Evolutionary conservation across 2,888 invertebrate species (phyloP), one percentile per base, ranked within the genome.

Genomic region (Apodemia mormo): DNA sequence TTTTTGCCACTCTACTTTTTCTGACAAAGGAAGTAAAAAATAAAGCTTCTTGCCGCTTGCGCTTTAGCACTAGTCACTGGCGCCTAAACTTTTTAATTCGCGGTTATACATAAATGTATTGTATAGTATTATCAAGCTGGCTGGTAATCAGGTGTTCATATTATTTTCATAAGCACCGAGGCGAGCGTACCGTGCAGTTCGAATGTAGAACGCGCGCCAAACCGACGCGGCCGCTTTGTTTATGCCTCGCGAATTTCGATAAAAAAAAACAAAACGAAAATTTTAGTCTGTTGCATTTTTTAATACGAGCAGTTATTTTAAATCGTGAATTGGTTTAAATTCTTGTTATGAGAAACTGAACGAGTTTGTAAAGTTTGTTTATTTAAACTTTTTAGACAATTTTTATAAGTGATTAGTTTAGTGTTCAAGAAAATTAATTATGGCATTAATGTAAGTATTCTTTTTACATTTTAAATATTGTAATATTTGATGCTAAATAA

Each of bases 161-260:
- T 40, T 61, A 61, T 61, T 33, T 61, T 61, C 61, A 61, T 61
- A 61, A 61, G 33, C 61, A 33, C 33, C 12, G 61, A 61, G 33
- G 30, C 30, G 33, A 61, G 33, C 30, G 30, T 10, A 61, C 61
- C 33, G 61, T 61, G 75, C 85, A 90, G 89, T 90, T 67, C 74
- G 72, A 75, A 77, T 77, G 77, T 79, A 81, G 75, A 81, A 75
- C 76, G 75, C 82, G 72, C 68, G 72, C 75, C 29, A 74, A 74
- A 69, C 76, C 76, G 80, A 85, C 88, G 86, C 76, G 71, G 68
- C 67, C 78, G 78, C 77, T 79, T 73, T 72, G 76, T 76, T 72
- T 76, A 73, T 77, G 77, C 81, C 79, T 80, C 86, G 86, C 85
- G 85, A 79, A 79, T 64, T 64, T 33, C 30, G 33, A 29, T 10